Conservation (phyloP, 2,113 vertebrate genomes). For the Oxyruncus cristatus region DNA sequence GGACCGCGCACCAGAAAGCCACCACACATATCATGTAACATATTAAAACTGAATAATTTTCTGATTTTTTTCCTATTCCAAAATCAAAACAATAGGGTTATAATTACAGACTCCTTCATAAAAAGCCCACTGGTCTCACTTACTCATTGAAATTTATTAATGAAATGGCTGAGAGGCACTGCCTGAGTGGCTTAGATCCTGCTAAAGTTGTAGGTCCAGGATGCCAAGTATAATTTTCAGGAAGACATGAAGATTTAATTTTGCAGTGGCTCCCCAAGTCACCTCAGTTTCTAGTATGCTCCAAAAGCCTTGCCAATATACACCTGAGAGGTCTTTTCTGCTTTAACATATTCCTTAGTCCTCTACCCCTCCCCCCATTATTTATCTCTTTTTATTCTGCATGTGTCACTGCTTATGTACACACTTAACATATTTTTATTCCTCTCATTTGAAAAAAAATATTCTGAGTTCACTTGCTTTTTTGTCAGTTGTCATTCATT, state of each 20-base stretch:
- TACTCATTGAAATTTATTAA: not conserved
- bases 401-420: conserved; percentile 54
- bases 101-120: not conserved
- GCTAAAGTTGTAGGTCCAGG: not conserved
- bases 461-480: conserved; percentile 68
- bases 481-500: conserved; percentile 74
- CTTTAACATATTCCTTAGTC: not conserved
- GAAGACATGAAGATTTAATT: not conserved
- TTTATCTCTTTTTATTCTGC: conserved; percentile 60
- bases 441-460: conserved; percentile 61
- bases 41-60: not conserved
- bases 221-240: not conserved
- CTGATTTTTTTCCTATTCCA: not conserved
- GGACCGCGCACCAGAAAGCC: not conserved
- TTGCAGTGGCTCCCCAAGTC: not conserved
- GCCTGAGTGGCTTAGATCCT: not conserved
- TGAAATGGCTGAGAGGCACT: not conserved
- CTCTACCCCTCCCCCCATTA: conserved; percentile 1
- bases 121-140: not conserved
- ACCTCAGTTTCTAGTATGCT: not conserved
- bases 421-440: conserved; percentile 71
- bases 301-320: not conserved
- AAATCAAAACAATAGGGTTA: not conserved
- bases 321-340: conserved; percentile 25
- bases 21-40: not conserved